Base-by-base conservation (phyloP, 53 echinoderm and acorn worm species). In the Henricia sp. region DNA sequence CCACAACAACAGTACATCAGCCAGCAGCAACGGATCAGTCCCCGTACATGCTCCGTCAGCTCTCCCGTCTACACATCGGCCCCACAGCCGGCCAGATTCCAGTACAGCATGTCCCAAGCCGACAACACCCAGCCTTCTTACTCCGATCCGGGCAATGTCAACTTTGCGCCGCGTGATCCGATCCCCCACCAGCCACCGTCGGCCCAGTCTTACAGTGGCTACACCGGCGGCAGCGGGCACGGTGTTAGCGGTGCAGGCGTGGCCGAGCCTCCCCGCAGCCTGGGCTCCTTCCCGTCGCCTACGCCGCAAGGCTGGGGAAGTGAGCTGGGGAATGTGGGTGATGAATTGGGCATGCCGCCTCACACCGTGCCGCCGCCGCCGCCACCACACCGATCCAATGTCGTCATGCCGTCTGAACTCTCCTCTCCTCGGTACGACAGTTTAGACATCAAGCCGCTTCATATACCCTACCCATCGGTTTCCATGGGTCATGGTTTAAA, bases 291-390 rank as follows among this genome's bases (percentile, higher is more conserved):
- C 80, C 80, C 80, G 17, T 80, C 80, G 63, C 48, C 80, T 37
- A 63, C 80, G 63, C 80, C 80, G 80, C 80, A 62, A 50, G 80
- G 80, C 21, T 80, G 80, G 80, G 80, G 26, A 20, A 86, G 86
- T 67, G 86, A 86, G 86, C 76, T 86, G 43, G 86, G 86, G 80
- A 80, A 76, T 76, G 86, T 86, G 86, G 76, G 66, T 42, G 67
- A 76, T 40, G 86, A 86, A 76, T 55, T 86, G 67, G 86, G 86
- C 5, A 42, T 85, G 53, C 86, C 86, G 46, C 62, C 58, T 23
- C 57, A 77, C 77, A 74, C 74, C 27, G 55, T 74, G 74, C 77
- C 80, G 17, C 46, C 66, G 74, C 82, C 91, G 50, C 73, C 89
- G 41, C 14, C 73, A 34, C 63, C 80, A 34, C 80, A 42, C 46